Conservation (phyloP, 2,797 vertebrate species). For the Petrocephalus sullivani region DNA sequence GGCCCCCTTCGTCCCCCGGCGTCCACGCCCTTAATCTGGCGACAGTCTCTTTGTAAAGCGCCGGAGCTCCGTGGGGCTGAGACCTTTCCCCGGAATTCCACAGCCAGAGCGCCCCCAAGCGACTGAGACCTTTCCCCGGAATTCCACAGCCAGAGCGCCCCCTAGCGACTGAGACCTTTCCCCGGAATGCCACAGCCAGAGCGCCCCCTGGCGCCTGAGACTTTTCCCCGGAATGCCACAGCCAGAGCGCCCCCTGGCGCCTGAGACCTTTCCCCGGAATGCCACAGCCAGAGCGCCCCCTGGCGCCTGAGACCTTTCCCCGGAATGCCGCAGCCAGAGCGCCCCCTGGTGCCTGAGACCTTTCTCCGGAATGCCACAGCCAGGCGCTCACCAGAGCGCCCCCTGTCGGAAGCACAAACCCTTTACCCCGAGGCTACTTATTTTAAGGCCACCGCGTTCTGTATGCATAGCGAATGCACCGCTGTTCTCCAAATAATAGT, state of each 20-base stretch:
- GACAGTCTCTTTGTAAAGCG: constrained; percentile 19
- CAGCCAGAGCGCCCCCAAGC: too few species aligned
- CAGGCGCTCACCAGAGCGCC: constrained; percentile 18
- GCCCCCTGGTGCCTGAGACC: not conserved
- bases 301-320: too few species aligned
- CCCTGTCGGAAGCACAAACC: not conserved
- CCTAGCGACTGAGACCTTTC: too few species aligned
- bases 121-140: too few species aligned
- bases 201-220: not conserved
- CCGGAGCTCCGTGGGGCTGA: not conserved
- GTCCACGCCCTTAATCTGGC: constrained; percentile 59
- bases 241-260: too few species aligned
- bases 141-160: not conserved
- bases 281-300: not conserved
- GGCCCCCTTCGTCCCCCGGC: constrained; percentile 15
- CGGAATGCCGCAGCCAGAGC: not conserved
- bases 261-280: not conserved
- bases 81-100: not conserved
- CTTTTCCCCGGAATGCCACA: not conserved
- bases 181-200: not conserved
- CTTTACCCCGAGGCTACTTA: not conserved
- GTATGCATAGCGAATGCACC: not conserved
- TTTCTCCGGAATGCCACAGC: not conserved
- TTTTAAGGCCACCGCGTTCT: not conserved
- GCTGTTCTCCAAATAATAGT: not conserved